phyloP scores from a whole-genome alignment of 2,888 invertebrate genomes.

The Ctena decussata region DNA sequence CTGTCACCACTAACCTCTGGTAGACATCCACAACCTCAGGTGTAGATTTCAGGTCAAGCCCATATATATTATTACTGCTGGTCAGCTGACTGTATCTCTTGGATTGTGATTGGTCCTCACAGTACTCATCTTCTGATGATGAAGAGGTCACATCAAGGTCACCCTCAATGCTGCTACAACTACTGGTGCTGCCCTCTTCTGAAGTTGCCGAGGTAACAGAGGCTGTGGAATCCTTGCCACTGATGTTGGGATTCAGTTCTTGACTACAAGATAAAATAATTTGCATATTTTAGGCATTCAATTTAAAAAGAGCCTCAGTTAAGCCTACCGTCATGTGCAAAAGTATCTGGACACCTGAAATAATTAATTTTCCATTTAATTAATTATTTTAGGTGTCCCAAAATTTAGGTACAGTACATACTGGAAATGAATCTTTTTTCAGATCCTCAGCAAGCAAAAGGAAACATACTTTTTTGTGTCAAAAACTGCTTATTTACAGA shows the following conservation, averaged over 20 bases:
- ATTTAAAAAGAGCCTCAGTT: too few relatives aligned
- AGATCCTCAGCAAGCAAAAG: too few relatives aligned
- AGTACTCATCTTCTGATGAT: slow-evolving; percentile 21
- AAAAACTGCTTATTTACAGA: too few relatives aligned
- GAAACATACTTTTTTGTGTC: too few relatives aligned
- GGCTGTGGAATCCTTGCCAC: slow-evolving; percentile 89
- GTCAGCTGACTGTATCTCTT: background rate
- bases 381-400: too few relatives aligned
- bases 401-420: too few relatives aligned
- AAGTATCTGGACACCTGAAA: too few relatives aligned
- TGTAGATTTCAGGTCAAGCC: slow-evolving; percentile 44
- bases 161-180: slow-evolving; percentile 62
- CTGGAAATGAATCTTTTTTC: too few relatives aligned
- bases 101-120: slow-evolving; percentile 13
- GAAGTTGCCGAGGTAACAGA: slow-evolving; percentile 87
- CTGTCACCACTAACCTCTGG: slow-evolving; percentile 30
- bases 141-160: slow-evolving; percentile 50
- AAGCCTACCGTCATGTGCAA: too few relatives aligned
- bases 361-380: too few relatives aligned
- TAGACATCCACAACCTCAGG: slow-evolving; percentile 57
- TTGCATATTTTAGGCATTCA: too few relatives aligned
- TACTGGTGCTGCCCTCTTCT: slow-evolving; percentile 88
- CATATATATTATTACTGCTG: slow-evolving; percentile 39
- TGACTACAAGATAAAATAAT: slow-evolving; percentile 55
- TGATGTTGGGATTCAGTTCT: slow-evolving; percentile 83